Percentiles rank a stretch among this genome's conserved stretches.
These are phyloP conservation scores for Iselma pallidipennis DNA, from an alignment of 2,888 invertebrate genomes.

Conservation along the genomic window DNA sequence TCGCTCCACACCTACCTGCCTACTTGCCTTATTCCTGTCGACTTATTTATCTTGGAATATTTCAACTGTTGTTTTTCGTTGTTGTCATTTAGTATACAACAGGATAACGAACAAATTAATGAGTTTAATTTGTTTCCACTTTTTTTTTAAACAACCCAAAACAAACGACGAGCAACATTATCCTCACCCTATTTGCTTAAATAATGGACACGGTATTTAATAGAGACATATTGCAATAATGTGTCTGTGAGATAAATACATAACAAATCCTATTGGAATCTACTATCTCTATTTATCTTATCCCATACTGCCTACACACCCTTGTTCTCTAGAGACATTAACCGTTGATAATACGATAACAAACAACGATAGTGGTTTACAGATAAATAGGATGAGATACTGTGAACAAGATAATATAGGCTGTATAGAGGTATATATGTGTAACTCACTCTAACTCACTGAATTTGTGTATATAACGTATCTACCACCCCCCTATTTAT, in stretches of 20 bases:
- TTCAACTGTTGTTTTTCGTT: no score
- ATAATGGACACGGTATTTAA: background rate
- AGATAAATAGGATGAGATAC: slow-evolving; percentile 42
- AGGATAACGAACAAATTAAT: no score
- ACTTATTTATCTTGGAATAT: no score
- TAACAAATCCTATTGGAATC: background rate
- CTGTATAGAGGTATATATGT: background rate
- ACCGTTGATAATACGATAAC: slow-evolving; percentile 36
- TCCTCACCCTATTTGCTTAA: background rate
- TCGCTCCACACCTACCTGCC: no score
- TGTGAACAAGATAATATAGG: slow-evolving; percentile 37
- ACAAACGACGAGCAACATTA: no score
- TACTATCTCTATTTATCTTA: background rate
- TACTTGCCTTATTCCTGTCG: no score
- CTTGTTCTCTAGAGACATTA: slow-evolving; percentile 43
- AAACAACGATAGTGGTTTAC: slow-evolving; percentile 38
- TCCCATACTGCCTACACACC: background rate
- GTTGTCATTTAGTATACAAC: no score
- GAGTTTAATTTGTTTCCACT: background rate
- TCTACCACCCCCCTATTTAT: slow-evolving; percentile 8
- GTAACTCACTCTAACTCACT: background rate
- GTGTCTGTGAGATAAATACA: background rate
- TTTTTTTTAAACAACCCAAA: background rate
- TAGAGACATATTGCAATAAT: background rate
- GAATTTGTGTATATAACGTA: background rate